These are phyloP conservation scores for Drosophila sturtevanti DNA, from an alignment of 1,140 invertebrate species.

Conservation along the genomic window DNA sequence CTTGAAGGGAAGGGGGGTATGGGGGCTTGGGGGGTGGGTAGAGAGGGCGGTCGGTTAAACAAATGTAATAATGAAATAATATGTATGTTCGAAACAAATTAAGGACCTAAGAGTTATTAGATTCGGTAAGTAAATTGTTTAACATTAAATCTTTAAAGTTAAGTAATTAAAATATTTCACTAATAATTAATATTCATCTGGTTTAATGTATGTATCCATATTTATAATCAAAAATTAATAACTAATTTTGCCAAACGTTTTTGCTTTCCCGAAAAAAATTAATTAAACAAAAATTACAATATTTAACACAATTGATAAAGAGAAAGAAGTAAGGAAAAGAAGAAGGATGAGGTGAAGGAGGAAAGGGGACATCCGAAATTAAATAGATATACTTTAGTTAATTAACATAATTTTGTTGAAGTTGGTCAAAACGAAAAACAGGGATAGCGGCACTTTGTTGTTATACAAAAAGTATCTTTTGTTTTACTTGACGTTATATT, in stretches of 20 bases:
- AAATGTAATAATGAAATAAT: conserved; percentile 51
- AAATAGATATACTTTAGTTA: conserved; percentile 4
- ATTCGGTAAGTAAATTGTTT: conserved; percentile 64
- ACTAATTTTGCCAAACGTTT: conserved; percentile 81
- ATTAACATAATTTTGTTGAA: conserved; percentile 3
- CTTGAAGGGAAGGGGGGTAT: no score
- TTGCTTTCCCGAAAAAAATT: conserved; percentile 80
- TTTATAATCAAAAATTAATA: conserved; percentile 75
- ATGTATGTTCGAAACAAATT: conserved; percentile 58
- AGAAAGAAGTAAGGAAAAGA: not conserved
- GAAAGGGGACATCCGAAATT: conserved; percentile 16
- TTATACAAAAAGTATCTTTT: not conserved
- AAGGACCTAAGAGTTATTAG: conserved; percentile 69
- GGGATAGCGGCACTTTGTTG: not conserved
- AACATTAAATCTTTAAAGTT: conserved; percentile 65
- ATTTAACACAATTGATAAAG: conserved; percentile 68
- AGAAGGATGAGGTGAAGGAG: not conserved
- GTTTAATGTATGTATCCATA: conserved; percentile 48
- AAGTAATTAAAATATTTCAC: conserved; percentile 73
- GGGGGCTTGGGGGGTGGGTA: conserved; percentile 30
- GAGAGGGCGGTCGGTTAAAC: conserved; percentile 30
- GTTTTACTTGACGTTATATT: not conserved
- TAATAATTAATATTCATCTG: conserved; percentile 78
- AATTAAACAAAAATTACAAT: conserved; percentile 79
- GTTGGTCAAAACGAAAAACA: conserved; percentile 22